Evolutionary conservation across 2,113 vertebrate genomes (phyloP).

Genomic region (Limnothrissa miodon): DNA sequence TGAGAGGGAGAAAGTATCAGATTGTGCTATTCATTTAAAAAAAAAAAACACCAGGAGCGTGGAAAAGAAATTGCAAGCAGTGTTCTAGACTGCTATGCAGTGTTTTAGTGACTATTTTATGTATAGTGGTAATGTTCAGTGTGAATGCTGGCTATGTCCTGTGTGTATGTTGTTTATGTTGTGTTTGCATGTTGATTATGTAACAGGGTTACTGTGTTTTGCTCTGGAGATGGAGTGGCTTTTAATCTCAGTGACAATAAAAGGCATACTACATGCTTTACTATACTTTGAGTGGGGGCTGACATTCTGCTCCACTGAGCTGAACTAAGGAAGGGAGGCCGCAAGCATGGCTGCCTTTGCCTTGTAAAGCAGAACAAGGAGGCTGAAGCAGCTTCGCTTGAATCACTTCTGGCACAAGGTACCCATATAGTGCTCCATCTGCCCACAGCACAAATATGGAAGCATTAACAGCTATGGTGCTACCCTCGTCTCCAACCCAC

Average conservation of each 20-base stretch:
- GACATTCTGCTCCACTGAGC: not conserved
- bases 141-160: no score
- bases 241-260: no score
- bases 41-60: not conserved
- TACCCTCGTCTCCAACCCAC: not conserved
- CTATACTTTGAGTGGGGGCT: no score
- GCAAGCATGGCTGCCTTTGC: slow-evolving; percentile 8
- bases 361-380: slow-evolving; percentile 20
- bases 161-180: no score
- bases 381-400: slow-evolving; percentile 19
- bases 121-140: no score
- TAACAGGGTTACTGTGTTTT: no score
- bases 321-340: not conserved
- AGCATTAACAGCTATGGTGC: not conserved
- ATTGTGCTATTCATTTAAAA: no score
- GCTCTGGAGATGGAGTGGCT: no score
- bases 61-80: not conserved
- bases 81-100: not conserved
- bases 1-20: not conserved
- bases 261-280: no score
- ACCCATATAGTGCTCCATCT: not conserved
- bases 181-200: no score
- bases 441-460: not conserved
- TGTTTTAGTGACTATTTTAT: no score
- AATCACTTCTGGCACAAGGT: not conserved